Conservation (phyloP, 2,797 vertebrate species). For the Myotis daubentonii region DNA sequence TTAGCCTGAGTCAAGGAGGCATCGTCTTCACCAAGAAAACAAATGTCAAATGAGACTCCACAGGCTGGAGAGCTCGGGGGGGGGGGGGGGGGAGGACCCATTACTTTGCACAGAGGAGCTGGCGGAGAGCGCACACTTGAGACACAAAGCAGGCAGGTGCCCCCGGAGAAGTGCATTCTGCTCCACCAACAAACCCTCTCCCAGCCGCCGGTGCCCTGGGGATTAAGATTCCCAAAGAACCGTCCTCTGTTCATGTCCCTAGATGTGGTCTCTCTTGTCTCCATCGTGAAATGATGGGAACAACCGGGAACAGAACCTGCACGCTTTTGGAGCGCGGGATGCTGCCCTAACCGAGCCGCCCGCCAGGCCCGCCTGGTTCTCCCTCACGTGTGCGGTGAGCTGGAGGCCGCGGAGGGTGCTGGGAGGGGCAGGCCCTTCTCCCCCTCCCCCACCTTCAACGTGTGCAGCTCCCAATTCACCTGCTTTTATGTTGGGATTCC, state of each 20-base stretch:
- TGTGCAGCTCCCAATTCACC: background rate
- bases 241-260: background rate
- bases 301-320: background rate
- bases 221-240: background rate
- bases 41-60: slow-evolving; percentile 33
- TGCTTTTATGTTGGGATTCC: background rate
- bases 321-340: background rate
- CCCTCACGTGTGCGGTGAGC: rapidly evolving
- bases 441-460: no score
- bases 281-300: background rate
- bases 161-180: slow-evolving; percentile 49
- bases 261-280: background rate
- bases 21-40: slow-evolving; percentile 60
- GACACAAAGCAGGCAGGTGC: slow-evolving; percentile 51
- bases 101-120: slow-evolving; percentile 44
- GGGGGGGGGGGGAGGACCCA: slow-evolving; percentile 20
- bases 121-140: slow-evolving; percentile 71
- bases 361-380: background rate
- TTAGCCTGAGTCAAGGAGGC: slow-evolving; percentile 86
- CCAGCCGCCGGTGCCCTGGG: slow-evolving; percentile 25
- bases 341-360: background rate
- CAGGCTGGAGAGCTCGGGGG: slow-evolving; percentile 31
- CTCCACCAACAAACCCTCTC: slow-evolving; percentile 60
- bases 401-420: rapidly evolving
- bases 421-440: background rate